phyloP scores from a whole-genome alignment of 2,888 invertebrate species.

The Cosmia pyralina region DNA sequence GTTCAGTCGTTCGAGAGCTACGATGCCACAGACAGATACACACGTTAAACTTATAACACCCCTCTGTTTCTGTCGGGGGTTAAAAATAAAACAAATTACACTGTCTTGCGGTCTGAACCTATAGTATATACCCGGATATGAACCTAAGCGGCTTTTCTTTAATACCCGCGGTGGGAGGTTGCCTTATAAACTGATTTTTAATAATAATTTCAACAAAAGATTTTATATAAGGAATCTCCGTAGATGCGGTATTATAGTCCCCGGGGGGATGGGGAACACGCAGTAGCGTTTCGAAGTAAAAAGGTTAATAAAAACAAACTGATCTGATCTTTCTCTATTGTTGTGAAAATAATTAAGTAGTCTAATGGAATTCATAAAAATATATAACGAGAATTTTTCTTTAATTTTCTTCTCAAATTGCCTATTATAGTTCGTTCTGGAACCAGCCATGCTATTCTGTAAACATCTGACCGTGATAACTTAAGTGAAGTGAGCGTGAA shows the following conservation, averaged over 20 bases:
- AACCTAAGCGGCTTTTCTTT: slow-evolving; percentile 34
- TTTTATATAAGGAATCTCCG: slow-evolving; percentile 27
- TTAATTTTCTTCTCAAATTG: slow-evolving; percentile 8
- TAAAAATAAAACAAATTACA: too few relatives aligned
- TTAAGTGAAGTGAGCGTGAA: too few relatives aligned
- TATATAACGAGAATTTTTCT: slow-evolving; percentile 4
- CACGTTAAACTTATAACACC: too few relatives aligned
- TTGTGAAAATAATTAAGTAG: slow-evolving; percentile 35
- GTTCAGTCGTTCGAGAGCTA: too few relatives aligned
- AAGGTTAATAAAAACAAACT: slow-evolving; percentile 42
- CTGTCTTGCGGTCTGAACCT: too few relatives aligned
- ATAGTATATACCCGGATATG: not conserved
- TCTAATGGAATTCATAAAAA: slow-evolving; percentile 26
- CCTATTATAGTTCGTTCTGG: not conserved
- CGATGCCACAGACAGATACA: too few relatives aligned
- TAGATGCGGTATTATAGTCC: slow-evolving; percentile 6
- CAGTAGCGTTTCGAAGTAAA: not conserved
- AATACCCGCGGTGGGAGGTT: slow-evolving; percentile 7
- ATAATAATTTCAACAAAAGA: slow-evolving; percentile 45
- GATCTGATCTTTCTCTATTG: slow-evolving; percentile 34
- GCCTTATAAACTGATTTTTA: slow-evolving; percentile 8
- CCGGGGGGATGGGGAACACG: not conserved
- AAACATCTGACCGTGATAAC: too few relatives aligned
- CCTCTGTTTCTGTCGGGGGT: too few relatives aligned
- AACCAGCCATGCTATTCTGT: too few relatives aligned